Percentiles rank a stretch among this genome's conserved stretches.
phyloP scores from a whole-genome alignment of 2,797 vertebrate species.

The Acanthis flammea region DNA sequence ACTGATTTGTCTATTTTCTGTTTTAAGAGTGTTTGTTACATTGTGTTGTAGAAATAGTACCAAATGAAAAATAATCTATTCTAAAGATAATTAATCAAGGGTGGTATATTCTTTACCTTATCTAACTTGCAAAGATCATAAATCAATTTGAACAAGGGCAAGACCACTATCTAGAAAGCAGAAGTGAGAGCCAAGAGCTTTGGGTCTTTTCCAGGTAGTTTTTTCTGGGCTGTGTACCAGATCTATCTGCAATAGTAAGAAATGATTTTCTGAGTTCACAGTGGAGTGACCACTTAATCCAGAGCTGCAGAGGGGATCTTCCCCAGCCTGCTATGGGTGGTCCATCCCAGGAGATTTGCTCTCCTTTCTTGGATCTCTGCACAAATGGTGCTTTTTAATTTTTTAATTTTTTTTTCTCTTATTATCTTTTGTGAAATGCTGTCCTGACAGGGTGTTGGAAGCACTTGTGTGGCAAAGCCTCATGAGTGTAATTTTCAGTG shows the following conservation, averaged over 20 bases:
- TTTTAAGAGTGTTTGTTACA: background rate
- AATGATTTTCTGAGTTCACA: background rate
- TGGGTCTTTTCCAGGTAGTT: background rate
- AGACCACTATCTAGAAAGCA: constrained; percentile 24
- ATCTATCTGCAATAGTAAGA: background rate
- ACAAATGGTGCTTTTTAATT: background rate
- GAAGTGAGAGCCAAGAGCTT: background rate
- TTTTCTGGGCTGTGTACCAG: background rate
- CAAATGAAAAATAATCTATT: background rate
- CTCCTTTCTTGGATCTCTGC: background rate
- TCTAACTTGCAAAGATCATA: background rate
- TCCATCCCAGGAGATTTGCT: background rate
- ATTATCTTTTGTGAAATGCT: fast-evolving
- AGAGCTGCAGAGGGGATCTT: background rate
- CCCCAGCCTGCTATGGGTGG: fast-evolving
- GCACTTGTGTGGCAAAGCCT: background rate
- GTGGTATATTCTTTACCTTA: background rate
- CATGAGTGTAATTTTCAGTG: background rate
- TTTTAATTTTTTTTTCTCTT: background rate
- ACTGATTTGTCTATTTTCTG: background rate
- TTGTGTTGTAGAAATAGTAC: background rate
- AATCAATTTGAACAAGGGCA: background rate
- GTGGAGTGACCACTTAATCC: background rate
- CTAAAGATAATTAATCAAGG: background rate
- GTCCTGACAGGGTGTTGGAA: background rate